Conservation (phyloP, 2,888 invertebrate species). For the Hesperia comma region DNA sequence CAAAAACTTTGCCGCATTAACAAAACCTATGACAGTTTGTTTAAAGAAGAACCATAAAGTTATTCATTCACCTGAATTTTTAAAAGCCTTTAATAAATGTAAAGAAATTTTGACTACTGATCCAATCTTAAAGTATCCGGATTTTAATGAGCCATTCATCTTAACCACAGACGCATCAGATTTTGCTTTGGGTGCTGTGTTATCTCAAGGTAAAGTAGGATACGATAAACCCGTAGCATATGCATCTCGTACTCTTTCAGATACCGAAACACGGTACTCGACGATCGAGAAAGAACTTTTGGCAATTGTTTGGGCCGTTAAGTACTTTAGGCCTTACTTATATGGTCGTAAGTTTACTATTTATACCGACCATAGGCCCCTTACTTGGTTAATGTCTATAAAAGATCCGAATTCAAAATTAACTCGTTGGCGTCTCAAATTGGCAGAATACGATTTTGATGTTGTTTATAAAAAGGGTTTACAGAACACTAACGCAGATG, state of each 20-base stretch:
- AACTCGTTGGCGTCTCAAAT: conserved; percentile 54
- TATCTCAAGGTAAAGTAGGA: conserved; percentile 47
- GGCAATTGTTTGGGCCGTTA: conserved; percentile 55
- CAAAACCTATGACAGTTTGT: conserved; percentile 47
- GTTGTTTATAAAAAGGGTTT: conserved; percentile 49
- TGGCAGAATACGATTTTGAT: conserved; percentile 48
- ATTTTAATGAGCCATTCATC: conserved; percentile 51
- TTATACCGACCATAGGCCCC: conserved; percentile 59
- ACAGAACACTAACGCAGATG: conserved; percentile 48
- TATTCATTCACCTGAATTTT: conserved; percentile 37
- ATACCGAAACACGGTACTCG: conserved; percentile 45
- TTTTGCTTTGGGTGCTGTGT: conserved; percentile 46
- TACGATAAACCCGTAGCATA: conserved; percentile 48
- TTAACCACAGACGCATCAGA: conserved; percentile 49
- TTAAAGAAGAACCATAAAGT: conserved; percentile 45
- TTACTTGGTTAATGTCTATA: conserved; percentile 55
- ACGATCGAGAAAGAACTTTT: conserved; percentile 57
- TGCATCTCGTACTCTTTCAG: conserved; percentile 46
- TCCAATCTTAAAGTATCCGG: conserved; percentile 56
- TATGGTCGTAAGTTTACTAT: conserved; percentile 58
- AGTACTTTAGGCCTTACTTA: conserved; percentile 56
- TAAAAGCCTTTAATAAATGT: conserved; percentile 46
- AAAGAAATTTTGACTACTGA: conserved; percentile 49
- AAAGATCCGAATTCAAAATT: conserved; percentile 60
- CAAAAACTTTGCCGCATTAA: conserved; percentile 43